Evolutionary conservation across 1,140 invertebrate genomes (phyloP).

Genomic region (Nasonia vitripennis): DNA sequence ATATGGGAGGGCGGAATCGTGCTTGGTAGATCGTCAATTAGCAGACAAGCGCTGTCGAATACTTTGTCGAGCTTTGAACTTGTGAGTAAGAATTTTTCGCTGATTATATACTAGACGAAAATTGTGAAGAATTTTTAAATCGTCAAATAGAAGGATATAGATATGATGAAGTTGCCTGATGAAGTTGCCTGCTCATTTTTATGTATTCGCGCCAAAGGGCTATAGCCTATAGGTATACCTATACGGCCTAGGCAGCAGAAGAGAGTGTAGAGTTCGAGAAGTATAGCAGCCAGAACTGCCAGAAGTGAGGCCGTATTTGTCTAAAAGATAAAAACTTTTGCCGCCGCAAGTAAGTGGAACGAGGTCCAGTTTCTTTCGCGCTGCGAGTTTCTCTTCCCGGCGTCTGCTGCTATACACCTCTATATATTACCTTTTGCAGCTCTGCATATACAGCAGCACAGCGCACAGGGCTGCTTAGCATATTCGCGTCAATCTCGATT

Average conservation of each 20-base stretch:
- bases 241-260: not conserved
- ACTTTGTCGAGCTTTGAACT: no score
- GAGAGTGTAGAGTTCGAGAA: no score
- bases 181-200: slow-evolving; percentile 47
- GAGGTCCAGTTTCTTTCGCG: slow-evolving; percentile 34
- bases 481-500: slow-evolving; percentile 41
- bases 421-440: not conserved
- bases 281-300: not conserved
- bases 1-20: no score
- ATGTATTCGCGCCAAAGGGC: not conserved
- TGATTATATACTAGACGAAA: no score
- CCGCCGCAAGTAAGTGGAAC: slow-evolving; percentile 23
- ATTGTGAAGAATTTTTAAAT: no score
- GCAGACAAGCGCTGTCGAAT: no score
- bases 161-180: slow-evolving; percentile 45
- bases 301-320: slow-evolving; percentile 23
- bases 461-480: slow-evolving; percentile 12
- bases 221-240: not conserved
- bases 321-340: slow-evolving; percentile 32
- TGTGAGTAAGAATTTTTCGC: no score
- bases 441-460: not conserved
- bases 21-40: no score
- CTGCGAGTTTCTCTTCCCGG: not conserved
- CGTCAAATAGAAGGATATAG: no score
- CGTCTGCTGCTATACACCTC: no score